Base-by-base conservation (phyloP, 2,797 vertebrate species). In the Mormyrops boulengeri region DNA sequence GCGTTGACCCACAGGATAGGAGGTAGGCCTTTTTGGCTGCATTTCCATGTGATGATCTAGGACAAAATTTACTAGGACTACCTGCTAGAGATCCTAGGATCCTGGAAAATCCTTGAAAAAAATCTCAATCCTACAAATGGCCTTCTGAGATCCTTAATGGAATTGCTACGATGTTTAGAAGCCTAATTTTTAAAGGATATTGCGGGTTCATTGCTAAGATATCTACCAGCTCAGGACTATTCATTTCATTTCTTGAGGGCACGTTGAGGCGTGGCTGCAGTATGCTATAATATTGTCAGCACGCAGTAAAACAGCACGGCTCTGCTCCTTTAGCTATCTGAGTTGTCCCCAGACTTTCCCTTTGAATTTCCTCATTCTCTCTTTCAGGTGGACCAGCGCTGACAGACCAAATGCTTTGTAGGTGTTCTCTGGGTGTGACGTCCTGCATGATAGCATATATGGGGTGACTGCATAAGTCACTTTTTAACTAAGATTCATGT, bases 381-480 rank as follows among this genome's bases (percentile, higher is more conserved):
- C 4, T 52, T 53, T 94, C 96, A 99, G 98, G 95, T 99, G 97
- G 98, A 96, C 94, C 93, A 97, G 97, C 91, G 94, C 96, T 89
- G 97, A 97, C 87, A 96, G 96, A 93, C 96, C 96, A 91, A 96
- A 97, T 86, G 96, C 96, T 94, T 98, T 97, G 98, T 98, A 96
- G 97, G 97, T 96, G 93, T 92, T 94, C 93, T 89, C 22, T 53
- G 9, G 12, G 44, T 85, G 44, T 85, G 44, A 50, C 9, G 3
- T 47, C 84, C 84, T 50, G 11, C 60, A 73, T 41, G 38, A 44
- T 44, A 14, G 73, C 44, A 14, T 44, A 80, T 44, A 44, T 80
- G 7, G 38, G 73, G 38, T 44, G 73, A 80, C 17, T 80, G 38
- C 9, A 6, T 41, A 80, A 44, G 34, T 44, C 73, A 80, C 73